These are phyloP conservation scores for Takifugu flavidus DNA, from an alignment of 2,113 vertebrate species.

Conservation along the genomic window DNA sequence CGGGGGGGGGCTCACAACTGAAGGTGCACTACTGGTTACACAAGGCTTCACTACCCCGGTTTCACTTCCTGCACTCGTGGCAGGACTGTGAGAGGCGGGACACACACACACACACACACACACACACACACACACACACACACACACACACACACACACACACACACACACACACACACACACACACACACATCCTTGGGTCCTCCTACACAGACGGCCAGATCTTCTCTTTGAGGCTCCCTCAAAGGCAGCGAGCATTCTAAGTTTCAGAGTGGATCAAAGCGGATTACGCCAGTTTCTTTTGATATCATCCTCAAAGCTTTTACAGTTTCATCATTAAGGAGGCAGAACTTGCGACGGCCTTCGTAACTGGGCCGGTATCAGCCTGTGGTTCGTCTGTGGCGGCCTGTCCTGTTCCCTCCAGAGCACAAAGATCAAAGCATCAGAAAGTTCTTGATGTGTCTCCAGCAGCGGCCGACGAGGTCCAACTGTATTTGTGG, in stretches of 20 bases:
- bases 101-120: slow-evolving; percentile 22
- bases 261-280: slow-evolving; percentile 20
- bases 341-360: too few species aligned
- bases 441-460: too few species aligned
- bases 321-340: too few species aligned
- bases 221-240: slow-evolving; percentile 22
- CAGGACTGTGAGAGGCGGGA: slow-evolving; percentile 49
- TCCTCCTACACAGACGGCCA: slow-evolving; percentile 30
- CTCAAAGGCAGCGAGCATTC: too few species aligned
- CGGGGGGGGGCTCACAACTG: too few species aligned
- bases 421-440: too few species aligned
- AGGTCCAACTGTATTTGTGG: too few species aligned
- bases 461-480: too few species aligned
- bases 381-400: too few species aligned
- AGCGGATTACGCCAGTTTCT: slow-evolving; percentile 18
- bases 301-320: too few species aligned
- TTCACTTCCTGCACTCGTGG: slow-evolving; percentile 72
- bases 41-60: slow-evolving; percentile 58
- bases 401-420: too few species aligned
- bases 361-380: too few species aligned
- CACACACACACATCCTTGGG: slow-evolving; percentile 25
- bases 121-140: slow-evolving; percentile 24
- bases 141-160: slow-evolving; percentile 28
- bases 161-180: slow-evolving; percentile 27
- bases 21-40: slow-evolving; percentile 18